Conservation (phyloP, 2,888 invertebrate species). For the Gnatocerus cornutus region DNA sequence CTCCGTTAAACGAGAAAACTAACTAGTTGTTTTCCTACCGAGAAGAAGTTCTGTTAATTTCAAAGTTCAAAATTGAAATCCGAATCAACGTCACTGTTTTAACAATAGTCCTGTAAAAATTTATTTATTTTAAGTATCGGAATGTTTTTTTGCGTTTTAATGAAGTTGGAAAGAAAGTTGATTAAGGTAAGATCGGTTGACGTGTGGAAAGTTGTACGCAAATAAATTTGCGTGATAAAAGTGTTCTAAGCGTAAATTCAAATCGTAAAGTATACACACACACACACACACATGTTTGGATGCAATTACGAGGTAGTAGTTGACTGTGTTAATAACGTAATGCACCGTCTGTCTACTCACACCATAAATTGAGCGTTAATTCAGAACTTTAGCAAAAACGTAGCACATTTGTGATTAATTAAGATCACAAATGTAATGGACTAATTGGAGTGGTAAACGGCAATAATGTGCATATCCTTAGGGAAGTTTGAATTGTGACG, state of each 20-base stretch:
- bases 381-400: background rate
- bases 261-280: background rate
- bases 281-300: background rate
- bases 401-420: background rate
- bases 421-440: constrained; percentile 15
- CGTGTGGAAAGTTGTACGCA: background rate
- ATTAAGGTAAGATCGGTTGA: background rate
- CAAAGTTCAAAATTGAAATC: too few species aligned
- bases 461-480: constrained; percentile 27
- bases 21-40: too few species aligned
- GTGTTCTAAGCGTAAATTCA: background rate
- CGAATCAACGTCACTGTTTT: too few species aligned
- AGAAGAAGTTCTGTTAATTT: background rate
- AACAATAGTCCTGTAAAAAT: too few species aligned
- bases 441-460: constrained; percentile 32
- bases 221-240: constrained; percentile 13
- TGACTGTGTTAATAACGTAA: constrained; percentile 14
- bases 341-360: background rate
- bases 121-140: background rate
- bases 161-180: too few species aligned
- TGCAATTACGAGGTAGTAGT: background rate
- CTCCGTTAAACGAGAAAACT: too few species aligned
- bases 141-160: background rate
- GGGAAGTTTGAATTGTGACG: constrained; percentile 33
- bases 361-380: background rate